These are phyloP conservation scores for Drosophila meridiana DNA, from an alignment of 2,888 invertebrate species.

Conservation along the genomic window DNA sequence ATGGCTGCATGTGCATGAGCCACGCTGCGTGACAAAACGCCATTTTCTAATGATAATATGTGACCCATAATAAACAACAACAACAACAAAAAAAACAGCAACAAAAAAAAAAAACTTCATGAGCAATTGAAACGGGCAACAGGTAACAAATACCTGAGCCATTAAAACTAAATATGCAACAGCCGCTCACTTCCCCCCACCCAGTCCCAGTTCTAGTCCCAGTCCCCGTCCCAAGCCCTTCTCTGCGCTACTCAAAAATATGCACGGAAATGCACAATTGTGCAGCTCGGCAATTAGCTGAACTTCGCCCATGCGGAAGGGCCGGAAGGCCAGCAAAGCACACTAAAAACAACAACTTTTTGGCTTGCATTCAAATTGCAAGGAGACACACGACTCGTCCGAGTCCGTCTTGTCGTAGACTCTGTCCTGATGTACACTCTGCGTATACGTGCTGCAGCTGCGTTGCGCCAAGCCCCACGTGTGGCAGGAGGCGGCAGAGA, in stretches of 20 bases:
- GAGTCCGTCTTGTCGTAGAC: constrained; percentile 17
- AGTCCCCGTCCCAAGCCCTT: not conserved
- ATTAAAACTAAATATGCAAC: constrained; percentile 80
- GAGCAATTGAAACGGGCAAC: constrained; percentile 76
- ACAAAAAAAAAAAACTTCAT: constrained; percentile 56
- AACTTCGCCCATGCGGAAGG: constrained; percentile 52
- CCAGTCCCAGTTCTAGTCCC: no score
- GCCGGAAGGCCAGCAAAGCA: constrained; percentile 56
- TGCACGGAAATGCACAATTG: constrained; percentile 84
- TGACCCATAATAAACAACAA: constrained; percentile 74
- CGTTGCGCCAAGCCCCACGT: constrained; percentile 22
- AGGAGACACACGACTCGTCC: constrained; percentile 50
- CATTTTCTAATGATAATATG: constrained; percentile 83
- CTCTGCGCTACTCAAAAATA: constrained; percentile 69
- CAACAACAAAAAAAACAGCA: constrained; percentile 46
- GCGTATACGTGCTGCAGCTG: constrained; percentile 77
- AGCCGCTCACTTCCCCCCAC: constrained; percentile 15
- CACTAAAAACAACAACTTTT: constrained; percentile 56
- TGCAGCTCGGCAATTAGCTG: constrained; percentile 83
- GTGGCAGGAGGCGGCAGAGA: not conserved
- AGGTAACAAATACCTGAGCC: constrained; percentile 80
- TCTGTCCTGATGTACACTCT: constrained; percentile 41
- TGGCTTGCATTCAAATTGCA: constrained; percentile 77
- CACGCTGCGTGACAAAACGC: constrained; percentile 83
- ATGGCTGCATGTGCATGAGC: constrained; percentile 55